Evolutionary conservation across 2,113 vertebrate species (phyloP), one percentile per base, ranked within the genome.

Genomic region (Cisticola juncidis): DNA sequence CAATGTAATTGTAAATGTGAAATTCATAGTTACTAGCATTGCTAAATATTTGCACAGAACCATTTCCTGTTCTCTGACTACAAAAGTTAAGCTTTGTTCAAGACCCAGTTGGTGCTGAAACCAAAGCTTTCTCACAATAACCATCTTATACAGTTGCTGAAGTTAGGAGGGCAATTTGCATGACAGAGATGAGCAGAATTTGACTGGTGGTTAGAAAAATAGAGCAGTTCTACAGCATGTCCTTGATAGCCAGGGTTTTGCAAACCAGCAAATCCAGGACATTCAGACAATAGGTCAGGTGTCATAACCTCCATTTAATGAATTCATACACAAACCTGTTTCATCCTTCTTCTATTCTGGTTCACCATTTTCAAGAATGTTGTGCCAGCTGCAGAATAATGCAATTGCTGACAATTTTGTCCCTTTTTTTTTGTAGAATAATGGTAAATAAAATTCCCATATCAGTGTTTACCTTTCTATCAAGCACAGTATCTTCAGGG

Each of bases 11-110:
- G 96, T 96, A 96, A 96, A 94, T 92, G 85, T 95, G 89, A 97
- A 95, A 95, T 91, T 96, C 94, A 89, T 81, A 77, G 93, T 96
- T 98, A 92, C 96, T 96, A 96, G 44, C 79, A 82, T 86, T 83
- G 57, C 94, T 97, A 98, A 98, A 98, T 97, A 97, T 98, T 98
- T 98, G 91, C 85, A 92, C 89, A 95, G 91, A 94, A 83, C 77
- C 50, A 64, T 96, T 97, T 98, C 96, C 97, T 96, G 91, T 88
- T 94, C 92, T 68, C 44, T 91, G 64, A 95, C 95, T 95, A 97
- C 97, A 97, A 97, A 97, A 97, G 95, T 88, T 92, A 88, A 73
- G 69, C 81, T 96, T 36, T 68, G 58, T 70, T 95, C 81, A 60
- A 68, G 90, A 92, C 42, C 31, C 33, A 76, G 76, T 81, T 68